Conservation (phyloP, 2,797 vertebrate species). For the Gadopsis bispinosus region DNA sequence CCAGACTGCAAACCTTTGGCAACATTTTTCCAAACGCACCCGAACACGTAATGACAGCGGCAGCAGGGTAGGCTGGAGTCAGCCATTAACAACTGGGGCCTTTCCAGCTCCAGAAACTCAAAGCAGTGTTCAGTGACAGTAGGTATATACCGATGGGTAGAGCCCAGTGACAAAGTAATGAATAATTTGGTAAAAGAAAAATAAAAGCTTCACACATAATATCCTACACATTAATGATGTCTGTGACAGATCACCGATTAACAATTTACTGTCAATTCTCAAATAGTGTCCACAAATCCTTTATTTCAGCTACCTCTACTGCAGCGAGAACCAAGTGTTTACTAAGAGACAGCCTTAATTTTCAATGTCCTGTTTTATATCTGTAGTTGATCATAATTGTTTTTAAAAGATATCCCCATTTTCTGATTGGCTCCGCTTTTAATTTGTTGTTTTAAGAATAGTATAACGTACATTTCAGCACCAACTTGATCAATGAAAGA, state of each 20-base stretch:
- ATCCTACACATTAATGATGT: constrained; percentile 11
- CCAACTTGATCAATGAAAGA: background rate
- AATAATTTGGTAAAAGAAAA: constrained; percentile 14
- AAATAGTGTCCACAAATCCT: background rate
- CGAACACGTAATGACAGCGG: background rate
- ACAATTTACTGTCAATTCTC: constrained; percentile 7
- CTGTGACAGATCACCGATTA: background rate
- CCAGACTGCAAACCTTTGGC: background rate
- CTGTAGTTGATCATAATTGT: background rate
- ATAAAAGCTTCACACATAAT: background rate
- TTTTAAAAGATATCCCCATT: background rate
- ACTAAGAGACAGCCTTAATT: background rate
- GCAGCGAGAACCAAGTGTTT: background rate
- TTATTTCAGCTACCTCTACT: background rate
- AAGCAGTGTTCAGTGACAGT: constrained; percentile 5
- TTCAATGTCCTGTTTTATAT: background rate
- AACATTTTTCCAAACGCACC: background rate
- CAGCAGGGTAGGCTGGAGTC: background rate
- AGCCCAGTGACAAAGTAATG: constrained; percentile 10
- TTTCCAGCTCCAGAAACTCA: constrained; percentile 1
- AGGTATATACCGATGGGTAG: background rate
- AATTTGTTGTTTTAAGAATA: background rate
- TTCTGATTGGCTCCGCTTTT: background rate
- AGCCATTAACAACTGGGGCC: background rate
- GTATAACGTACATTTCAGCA: background rate